A percentile compares a stretch with the other conserved stretches of the same genome.
These are phyloP conservation scores for Eumacrocentrus americanus DNA, from an alignment of 2,888 invertebrate genomes.

Conservation along the genomic window DNA sequence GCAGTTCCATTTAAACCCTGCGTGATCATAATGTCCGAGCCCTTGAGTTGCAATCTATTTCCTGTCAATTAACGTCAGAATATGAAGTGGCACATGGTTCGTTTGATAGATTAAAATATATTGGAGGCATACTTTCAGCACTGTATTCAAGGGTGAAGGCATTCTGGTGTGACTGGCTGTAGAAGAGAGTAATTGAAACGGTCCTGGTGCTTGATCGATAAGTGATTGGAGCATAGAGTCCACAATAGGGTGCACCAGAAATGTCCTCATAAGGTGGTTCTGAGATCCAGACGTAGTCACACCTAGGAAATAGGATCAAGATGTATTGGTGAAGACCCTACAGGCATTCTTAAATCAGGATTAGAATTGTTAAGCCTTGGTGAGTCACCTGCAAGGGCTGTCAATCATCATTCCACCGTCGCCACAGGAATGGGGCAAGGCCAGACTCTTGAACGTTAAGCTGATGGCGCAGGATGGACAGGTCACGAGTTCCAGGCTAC, in stretches of 20 bases:
- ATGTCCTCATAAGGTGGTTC: conserved; percentile 71
- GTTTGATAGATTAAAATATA: background rate
- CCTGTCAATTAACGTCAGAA: conserved; percentile 60
- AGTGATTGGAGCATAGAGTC: conserved; percentile 58
- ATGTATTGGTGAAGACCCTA: too few relatives aligned
- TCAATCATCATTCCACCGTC: conserved; percentile 55
- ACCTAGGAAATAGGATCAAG: conserved; percentile 61
- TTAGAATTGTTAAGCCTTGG: too few relatives aligned
- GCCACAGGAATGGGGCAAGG: conserved; percentile 58
- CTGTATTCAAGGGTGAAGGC: conserved; percentile 71
- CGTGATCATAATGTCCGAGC: conserved; percentile 45
- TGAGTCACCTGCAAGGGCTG: conserved; percentile 59
- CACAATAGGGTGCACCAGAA: conserved; percentile 69
- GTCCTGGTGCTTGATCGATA: conserved; percentile 70
- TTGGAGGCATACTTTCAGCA: conserved; percentile 66
- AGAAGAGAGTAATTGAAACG: conserved; percentile 67
- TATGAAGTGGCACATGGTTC: background rate
- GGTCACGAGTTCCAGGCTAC: conserved; percentile 71
- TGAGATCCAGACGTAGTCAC: conserved; percentile 71
- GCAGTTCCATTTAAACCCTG: conserved; percentile 53
- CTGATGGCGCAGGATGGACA: conserved; percentile 73
- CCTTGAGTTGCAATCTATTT: conserved; percentile 62
- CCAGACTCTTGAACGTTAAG: conserved; percentile 63
- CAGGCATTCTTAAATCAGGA: too few relatives aligned
- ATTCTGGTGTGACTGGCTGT: conserved; percentile 66